A percentile compares a stretch with the other conserved stretches of the same genome.
These are phyloP conservation scores for Strongylocentrotus purpuratus DNA, from an alignment of 35 echinoderm and acorn worm genomes.

Conservation along the genomic window DNA sequence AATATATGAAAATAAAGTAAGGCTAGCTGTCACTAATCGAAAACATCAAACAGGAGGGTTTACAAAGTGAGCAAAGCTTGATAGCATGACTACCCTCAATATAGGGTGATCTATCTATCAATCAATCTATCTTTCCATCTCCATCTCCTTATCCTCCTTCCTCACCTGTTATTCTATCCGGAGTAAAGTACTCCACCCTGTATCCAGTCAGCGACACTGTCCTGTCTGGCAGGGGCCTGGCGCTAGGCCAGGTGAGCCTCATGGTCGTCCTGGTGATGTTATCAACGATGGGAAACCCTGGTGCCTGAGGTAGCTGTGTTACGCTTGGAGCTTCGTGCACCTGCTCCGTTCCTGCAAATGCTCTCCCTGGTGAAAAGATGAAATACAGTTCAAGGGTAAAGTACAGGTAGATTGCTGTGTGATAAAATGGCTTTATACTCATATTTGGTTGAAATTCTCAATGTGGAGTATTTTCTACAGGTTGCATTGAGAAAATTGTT, in stretches of 20 bases:
- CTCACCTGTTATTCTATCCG: slow-evolving; percentile 63
- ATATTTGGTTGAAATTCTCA: too few relatives aligned
- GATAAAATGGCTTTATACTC: not conserved
- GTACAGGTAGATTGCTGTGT: not conserved
- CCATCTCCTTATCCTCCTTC: too few relatives aligned
- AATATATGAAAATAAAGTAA: too few relatives aligned
- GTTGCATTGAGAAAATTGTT: too few relatives aligned
- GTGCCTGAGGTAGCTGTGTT: slow-evolving; percentile 60
- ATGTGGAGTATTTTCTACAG: too few relatives aligned
- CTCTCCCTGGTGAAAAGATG: not conserved
- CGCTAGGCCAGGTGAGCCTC: slow-evolving; percentile 60
- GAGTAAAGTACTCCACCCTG: slow-evolving; percentile 70
- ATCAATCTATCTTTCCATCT: too few relatives aligned
- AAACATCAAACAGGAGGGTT: too few relatives aligned
- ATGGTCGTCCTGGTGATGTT: slow-evolving; percentile 70
- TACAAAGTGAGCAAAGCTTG: too few relatives aligned
- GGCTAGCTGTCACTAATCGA: too few relatives aligned
- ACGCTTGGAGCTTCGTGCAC: slow-evolving; percentile 33
- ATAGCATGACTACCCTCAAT: too few relatives aligned
- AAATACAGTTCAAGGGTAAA: not conserved
- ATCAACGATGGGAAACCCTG: slow-evolving; percentile 55
- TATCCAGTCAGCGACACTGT: slow-evolving; percentile 59
- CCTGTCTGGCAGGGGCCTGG: slow-evolving; percentile 29
- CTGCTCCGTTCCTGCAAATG: slow-evolving; percentile 12
- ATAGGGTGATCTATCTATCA: too few relatives aligned